phyloP scores from a whole-genome alignment of 2,888 invertebrate genomes.

The Morinoia aosen region DNA sequence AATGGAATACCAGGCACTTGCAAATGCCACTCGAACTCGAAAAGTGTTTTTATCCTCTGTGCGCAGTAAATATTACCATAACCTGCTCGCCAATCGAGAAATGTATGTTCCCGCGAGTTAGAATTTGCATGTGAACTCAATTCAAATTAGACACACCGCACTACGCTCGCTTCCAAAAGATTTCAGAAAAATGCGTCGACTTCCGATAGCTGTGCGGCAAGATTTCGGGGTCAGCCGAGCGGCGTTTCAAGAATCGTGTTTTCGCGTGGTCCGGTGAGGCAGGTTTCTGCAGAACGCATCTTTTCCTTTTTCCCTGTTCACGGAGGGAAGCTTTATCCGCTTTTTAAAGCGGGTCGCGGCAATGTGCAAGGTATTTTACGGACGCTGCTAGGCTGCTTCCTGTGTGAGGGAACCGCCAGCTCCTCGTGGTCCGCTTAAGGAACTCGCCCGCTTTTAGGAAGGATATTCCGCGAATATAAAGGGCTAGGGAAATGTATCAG shows the following conservation, averaged over 20 bases:
- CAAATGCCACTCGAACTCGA: neutral
- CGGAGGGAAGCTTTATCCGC: neutral
- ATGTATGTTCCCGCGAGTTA: neutral
- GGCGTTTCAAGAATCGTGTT: neutral
- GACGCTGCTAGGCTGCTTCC: constrained; percentile 12
- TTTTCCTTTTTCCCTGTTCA: neutral
- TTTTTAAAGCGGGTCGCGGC: neutral
- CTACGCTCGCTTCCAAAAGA: neutral
- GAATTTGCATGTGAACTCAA: neutral
- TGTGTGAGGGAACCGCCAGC: neutral
- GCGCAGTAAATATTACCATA: neutral
- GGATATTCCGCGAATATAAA: neutral
- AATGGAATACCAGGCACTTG: neutral
- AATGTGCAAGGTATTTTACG: neutral
- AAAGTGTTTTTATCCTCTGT: neutral
- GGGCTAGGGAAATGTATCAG: neutral
- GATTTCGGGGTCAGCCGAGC: neutral
- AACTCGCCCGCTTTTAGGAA: neutral
- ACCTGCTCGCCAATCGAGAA: neutral
- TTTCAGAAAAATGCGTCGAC: neutral
- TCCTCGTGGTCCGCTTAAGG: neutral
- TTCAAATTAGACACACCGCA: neutral
- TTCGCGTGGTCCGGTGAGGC: neutral
- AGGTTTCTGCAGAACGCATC: neutral
- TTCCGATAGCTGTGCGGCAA: neutral